Base-by-base conservation (phyloP, 2,888 invertebrate species). In the Phania funesta region DNA sequence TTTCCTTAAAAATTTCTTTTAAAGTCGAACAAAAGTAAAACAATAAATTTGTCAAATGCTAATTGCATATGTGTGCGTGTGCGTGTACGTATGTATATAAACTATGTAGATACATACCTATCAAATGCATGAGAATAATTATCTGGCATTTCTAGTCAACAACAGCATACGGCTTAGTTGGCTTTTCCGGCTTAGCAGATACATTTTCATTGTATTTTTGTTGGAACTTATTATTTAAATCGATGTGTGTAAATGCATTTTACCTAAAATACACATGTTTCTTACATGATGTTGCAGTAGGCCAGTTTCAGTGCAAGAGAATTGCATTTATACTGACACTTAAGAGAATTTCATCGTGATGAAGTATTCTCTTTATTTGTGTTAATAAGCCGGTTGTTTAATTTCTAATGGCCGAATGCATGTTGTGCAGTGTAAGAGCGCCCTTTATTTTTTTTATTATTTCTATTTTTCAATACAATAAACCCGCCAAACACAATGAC, bases 151-250 rank as follows among this genome's bases (percentile, higher is more conserved):
- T 9, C 26, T 29, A 0, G 9, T 20, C 13, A 20, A 3, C 1
- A 48, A 35, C n/a, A n/a, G n/a, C 3, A 22, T 32, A 20, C 2
- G 5, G 32, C 6, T 24, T 3, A 6, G 24, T 41, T 29, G 1
- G 8, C 3, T 2, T 68, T 54, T 68, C 68, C 68, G 54, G 68
- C 29, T 54, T 54, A 54, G 13, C 20, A n/a, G n/a, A 54, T 44
- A 44, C 20, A 20, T 54, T 68, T 54, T 5, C 8, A n/a, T 16
- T 13, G 9, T 44, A n/a, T 13, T 48, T 13, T 13, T 48, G 44
- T 64, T 13, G n/a, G 4, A 38, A 38, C 11, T 20, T 20, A 9
- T 5, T 16, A n/a, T 41, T 41, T 38, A 2, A 13, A 4, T 38
- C 0, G 11, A 44, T 44, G 16, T 46, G 9, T n/a, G 44, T 52